Conservation (phyloP, 2,113 vertebrate species). For the Perca flavescens region DNA sequence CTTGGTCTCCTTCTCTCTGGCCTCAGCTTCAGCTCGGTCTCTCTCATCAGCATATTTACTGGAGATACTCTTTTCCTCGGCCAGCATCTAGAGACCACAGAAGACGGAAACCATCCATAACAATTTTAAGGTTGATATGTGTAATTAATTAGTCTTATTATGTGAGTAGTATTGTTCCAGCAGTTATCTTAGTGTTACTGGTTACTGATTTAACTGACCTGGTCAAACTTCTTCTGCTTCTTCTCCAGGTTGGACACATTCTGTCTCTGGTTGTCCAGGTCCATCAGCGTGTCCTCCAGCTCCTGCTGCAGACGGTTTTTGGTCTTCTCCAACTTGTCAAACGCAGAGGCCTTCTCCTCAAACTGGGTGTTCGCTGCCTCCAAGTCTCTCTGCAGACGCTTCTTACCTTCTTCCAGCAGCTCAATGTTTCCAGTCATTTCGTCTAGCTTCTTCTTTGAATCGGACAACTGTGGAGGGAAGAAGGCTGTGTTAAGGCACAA, state of each 20-base stretch:
- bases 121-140: background rate
- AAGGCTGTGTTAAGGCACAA: background rate
- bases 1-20: slow-evolving; percentile 95
- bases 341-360: slow-evolving; percentile 94
- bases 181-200: background rate
- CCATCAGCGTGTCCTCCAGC: slow-evolving; percentile 93
- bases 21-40: slow-evolving; percentile 94
- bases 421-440: slow-evolving; percentile 89
- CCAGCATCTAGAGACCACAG: slow-evolving; percentile 87
- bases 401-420: slow-evolving; percentile 93
- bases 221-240: slow-evolving; percentile 98
- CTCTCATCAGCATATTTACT: slow-evolving; percentile 94
- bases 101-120: background rate
- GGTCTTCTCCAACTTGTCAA: slow-evolving; percentile 96
- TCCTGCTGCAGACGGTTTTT: slow-evolving; percentile 96
- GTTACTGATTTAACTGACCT: slow-evolving; percentile 82
- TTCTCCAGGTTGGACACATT: slow-evolving; percentile 96
- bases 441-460: slow-evolving; percentile 93
- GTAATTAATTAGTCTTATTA: background rate
- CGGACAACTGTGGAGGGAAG: slow-evolving; percentile 86
- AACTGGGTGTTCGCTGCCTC: slow-evolving; percentile 91
- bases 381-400: slow-evolving; percentile 92
- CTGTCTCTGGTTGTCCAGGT: slow-evolving; percentile 95
- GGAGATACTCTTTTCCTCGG: slow-evolving; percentile 95
- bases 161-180: background rate